phyloP scores from a whole-genome alignment of 2,797 vertebrate genomes.

The Anableps anableps region DNA sequence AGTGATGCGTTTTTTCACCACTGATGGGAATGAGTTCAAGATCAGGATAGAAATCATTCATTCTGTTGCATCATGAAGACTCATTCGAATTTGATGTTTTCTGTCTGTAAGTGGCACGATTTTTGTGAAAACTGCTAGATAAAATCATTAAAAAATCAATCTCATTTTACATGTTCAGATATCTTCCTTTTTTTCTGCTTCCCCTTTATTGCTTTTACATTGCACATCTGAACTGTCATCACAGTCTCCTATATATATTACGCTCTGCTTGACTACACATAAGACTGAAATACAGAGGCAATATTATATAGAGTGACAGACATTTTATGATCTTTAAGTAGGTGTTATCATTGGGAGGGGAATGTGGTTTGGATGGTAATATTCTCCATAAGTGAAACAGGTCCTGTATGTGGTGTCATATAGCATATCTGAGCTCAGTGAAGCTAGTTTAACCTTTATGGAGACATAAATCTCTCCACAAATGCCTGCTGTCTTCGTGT shows the following conservation, averaged over 20 bases:
- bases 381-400: constrained; percentile 14
- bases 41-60: not conserved
- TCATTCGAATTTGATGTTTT: not conserved
- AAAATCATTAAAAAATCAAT: not conserved
- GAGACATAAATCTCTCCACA: constrained; percentile 27
- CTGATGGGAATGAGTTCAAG: not conserved
- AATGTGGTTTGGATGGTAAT: constrained; percentile 24
- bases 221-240: not conserved
- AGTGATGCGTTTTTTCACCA: not conserved
- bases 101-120: not conserved
- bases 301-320: constrained; percentile 18
- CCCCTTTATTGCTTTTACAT: not conserved
- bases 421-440: constrained; percentile 30
- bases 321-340: constrained; percentile 21
- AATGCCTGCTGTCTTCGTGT: constrained; percentile 11
- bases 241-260: not conserved
- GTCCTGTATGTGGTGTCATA: constrained; percentile 22
- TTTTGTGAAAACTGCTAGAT: not conserved
- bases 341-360: constrained; percentile 1
- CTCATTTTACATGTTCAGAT: not conserved
- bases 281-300: constrained; percentile 8
- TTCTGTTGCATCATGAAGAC: not conserved
- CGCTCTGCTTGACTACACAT: not conserved
- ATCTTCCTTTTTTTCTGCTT: not conserved
- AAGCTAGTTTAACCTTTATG: constrained; percentile 50